Evolutionary conservation across 2,888 invertebrate genomes (phyloP), one percentile per base, ranked within the genome.

Genomic region (Malthinus flaveolus): DNA sequence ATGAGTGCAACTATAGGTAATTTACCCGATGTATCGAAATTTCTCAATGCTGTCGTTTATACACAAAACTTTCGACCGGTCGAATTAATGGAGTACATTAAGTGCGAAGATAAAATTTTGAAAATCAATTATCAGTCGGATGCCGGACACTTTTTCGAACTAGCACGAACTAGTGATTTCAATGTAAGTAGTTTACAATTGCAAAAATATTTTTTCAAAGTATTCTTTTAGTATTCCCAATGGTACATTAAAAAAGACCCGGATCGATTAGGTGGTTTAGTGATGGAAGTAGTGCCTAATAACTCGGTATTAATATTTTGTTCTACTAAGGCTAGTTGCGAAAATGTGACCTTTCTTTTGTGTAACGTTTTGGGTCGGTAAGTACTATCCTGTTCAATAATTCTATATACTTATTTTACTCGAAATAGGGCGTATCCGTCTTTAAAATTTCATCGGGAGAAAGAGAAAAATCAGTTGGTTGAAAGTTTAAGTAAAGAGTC

Each of bases 1-100:
- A 97, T 98, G 96, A 96, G 95, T 78, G 98, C 98, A 0, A 98
- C 98, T 0, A 90, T 98, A 68, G 95, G 93, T 56, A 97, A 98
- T 79, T 80, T 97, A 51, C 75, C 84, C 0, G 93, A 97, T 72
- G 68, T 99, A 39, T 87, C 90, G 0, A 71, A 76, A 51, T 98
- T 96, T 78, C 80, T 99, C 1, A 83, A 87, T 51, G 91, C 96
- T 0, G 89, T 91, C 49, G 81, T 92, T 9, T 97, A 90, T 76
- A 85, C 87, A 9, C 86, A 89, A 56, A 85, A 95, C 73, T 98
- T 97, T 79, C 84, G 97, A 37, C 97, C 97, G 0, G 90, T 97
- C 1, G 86, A 91, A 74, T 80, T 97, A 44, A 86, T 84, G 13
- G 96, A 93, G 78, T 91, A 87, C 70, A 85, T 93, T 0, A 95